A percentile compares a stretch with the other conserved stretches of the same genome.
These are phyloP conservation scores for Fregetta grallaria DNA, from an alignment of 2,113 vertebrate species.

Conservation along the genomic window DNA sequence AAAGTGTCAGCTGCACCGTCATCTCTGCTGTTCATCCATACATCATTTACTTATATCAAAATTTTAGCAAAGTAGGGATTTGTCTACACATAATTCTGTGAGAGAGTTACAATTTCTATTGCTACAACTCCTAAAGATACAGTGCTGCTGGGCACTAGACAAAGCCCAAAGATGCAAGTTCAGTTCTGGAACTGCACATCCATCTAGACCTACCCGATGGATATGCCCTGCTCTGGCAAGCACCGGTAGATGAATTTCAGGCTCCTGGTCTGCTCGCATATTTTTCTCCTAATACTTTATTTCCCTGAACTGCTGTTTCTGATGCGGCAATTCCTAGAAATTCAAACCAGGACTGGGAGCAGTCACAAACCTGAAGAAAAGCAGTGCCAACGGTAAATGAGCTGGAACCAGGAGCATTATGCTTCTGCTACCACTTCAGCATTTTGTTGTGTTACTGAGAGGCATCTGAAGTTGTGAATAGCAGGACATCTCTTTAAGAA, in stretches of 20 bases:
- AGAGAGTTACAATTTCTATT: background rate
- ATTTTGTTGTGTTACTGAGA: background rate
- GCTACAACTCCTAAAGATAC: background rate
- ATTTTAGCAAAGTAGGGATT: background rate
- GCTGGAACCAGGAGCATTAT: background rate
- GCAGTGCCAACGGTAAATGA: background rate
- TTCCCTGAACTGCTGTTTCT: background rate
- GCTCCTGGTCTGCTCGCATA: rapidly evolving
- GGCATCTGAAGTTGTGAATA: background rate
- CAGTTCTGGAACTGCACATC: background rate
- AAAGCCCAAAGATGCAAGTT: background rate
- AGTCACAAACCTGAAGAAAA: background rate
- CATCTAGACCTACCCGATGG: background rate
- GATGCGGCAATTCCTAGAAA: background rate
- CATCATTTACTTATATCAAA: background rate
- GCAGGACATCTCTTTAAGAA: background rate
- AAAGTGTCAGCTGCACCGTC: background rate
- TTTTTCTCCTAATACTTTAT: background rate
- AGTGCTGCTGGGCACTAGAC: background rate
- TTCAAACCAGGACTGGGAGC: background rate
- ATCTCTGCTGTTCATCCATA: background rate
- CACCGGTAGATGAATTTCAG: background rate
- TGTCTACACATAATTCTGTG: background rate
- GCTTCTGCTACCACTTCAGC: background rate
- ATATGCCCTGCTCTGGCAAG: background rate